phyloP scores from a whole-genome alignment of 2,888 invertebrate genomes.

The Phanerotoma sp. region DNA sequence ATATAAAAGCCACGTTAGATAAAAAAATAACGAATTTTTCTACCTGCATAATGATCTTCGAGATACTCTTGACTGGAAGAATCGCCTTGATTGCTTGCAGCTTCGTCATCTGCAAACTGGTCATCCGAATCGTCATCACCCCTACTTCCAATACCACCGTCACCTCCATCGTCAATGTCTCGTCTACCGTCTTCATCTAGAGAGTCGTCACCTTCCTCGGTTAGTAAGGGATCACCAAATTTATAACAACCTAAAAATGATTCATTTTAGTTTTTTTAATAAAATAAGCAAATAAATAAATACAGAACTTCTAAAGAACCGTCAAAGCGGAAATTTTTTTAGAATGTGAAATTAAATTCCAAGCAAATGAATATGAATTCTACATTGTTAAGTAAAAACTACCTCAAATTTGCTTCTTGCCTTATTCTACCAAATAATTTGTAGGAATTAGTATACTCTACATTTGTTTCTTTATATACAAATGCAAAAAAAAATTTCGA shows the following conservation, averaged over 20 bases:
- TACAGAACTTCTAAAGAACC: too few species aligned
- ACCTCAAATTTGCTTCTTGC: too few species aligned
- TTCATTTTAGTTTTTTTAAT: neutral
- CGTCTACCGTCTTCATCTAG: constrained; percentile 67
- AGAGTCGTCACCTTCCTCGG: constrained; percentile 68
- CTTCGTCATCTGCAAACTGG: constrained; percentile 64
- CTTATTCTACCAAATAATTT: too few species aligned
- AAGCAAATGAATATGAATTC: too few species aligned
- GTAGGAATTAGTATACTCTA: too few species aligned
- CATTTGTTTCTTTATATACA: too few species aligned
- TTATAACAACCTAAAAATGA: constrained; percentile 64
- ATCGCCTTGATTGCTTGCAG: constrained; percentile 60
- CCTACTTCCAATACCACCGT: constrained; percentile 43
- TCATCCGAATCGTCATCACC: constrained; percentile 60
- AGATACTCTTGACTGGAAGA: constrained; percentile 63
- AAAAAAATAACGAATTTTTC: neutral
- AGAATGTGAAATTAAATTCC: too few species aligned
- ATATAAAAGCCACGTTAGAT: constrained; percentile 24
- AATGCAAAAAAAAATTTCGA: too few species aligned
- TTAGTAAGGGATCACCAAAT: constrained; percentile 65
- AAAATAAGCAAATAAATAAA: neutral
- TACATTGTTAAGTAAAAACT: too few species aligned
- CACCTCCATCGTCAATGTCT: constrained; percentile 17
- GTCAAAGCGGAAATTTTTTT: too few species aligned
- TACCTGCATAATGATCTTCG: constrained; percentile 56